phyloP scores from a whole-genome alignment of 2,797 vertebrate genomes.

The Heliangelus exortis region DNA sequence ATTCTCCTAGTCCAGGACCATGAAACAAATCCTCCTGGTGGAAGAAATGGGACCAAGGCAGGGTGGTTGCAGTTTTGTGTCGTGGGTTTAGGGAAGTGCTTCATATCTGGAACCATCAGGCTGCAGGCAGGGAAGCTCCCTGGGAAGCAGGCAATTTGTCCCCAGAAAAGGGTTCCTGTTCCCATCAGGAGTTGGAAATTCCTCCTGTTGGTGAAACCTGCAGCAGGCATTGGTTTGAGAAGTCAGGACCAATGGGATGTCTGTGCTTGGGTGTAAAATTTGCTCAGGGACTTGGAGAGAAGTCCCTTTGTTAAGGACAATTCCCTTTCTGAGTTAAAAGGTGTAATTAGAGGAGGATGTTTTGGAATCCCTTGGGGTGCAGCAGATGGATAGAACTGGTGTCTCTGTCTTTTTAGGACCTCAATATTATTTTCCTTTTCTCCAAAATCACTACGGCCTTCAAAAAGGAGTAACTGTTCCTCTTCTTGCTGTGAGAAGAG shows the following conservation, averaged over 20 bases:
- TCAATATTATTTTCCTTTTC: neutral
- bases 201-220: neutral
- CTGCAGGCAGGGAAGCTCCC: neutral
- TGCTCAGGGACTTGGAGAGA: neutral
- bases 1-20: neutral
- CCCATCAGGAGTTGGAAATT: neutral
- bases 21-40: constrained; percentile 33
- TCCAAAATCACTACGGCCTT: neutral
- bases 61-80: neutral
- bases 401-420: neutral
- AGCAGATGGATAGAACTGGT: neutral
- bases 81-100: neutral
- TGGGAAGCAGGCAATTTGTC: neutral
- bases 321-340: neutral
- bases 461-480: neutral
- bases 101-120: neutral
- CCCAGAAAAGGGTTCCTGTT: neutral
- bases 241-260: neutral
- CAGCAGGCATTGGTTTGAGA: neutral
- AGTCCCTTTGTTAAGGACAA: neutral
- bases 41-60: neutral
- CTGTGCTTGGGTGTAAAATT: neutral
- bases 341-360: neutral
- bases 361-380: neutral
- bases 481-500: neutral